phyloP scores from a whole-genome alignment of 2,113 vertebrate species.

The Ginglymostoma cirratum region DNA sequence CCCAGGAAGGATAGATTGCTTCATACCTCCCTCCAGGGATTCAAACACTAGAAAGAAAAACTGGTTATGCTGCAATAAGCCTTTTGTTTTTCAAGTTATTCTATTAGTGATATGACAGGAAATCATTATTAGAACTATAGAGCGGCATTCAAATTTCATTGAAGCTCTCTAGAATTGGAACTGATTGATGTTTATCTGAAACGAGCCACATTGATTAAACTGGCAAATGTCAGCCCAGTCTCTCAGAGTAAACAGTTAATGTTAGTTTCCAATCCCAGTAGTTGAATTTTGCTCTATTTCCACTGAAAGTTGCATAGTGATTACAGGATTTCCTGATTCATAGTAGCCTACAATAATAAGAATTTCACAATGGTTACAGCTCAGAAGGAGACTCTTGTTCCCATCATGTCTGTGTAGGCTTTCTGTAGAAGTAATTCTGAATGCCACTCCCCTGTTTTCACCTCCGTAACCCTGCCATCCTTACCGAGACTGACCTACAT shows the following conservation, averaged over 20 bases:
- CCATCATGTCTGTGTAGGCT: too few species aligned
- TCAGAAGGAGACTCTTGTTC: too few species aligned
- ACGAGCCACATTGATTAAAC: slow-evolving; percentile 27
- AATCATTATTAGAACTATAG: slow-evolving; percentile 33
- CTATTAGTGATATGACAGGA: slow-evolving; percentile 35
- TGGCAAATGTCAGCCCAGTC: not conserved
- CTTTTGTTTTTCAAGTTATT: slow-evolving; percentile 36
- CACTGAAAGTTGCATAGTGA: not conserved
- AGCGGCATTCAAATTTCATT: slow-evolving; percentile 26
- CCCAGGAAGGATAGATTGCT: not conserved
- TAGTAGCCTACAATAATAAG: not conserved
- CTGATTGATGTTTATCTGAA: slow-evolving; percentile 34
- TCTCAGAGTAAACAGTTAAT: slow-evolving; percentile 11
- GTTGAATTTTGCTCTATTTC: not conserved
- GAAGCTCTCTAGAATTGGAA: not conserved
- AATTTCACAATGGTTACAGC: too few species aligned
- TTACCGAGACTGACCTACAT: too few species aligned
- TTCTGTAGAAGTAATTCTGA: too few species aligned
- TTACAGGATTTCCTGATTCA: not conserved
- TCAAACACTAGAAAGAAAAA: slow-evolving; percentile 8
- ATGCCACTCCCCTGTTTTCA: too few species aligned
- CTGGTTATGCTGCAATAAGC: not conserved
- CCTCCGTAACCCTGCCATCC: too few species aligned
- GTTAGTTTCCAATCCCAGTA: not conserved
- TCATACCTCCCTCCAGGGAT: not conserved